Evolutionary conservation across 2,888 invertebrate genomes (phyloP).

Genomic region (Eupithecia exiguata): DNA sequence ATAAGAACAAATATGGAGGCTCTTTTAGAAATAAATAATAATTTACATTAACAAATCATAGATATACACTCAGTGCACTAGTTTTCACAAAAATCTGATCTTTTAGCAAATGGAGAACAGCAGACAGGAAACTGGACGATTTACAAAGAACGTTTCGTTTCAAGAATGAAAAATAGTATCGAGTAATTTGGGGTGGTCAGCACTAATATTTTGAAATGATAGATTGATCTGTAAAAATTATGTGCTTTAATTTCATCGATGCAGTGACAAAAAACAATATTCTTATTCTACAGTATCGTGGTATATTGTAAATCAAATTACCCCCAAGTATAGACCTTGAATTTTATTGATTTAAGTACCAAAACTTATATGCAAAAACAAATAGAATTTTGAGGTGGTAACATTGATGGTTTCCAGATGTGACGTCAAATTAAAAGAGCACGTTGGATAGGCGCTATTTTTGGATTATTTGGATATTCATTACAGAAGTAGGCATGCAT

Average conservation of each 20-base stretch:
- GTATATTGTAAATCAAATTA: not conserved
- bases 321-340: not conserved
- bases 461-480: constrained; percentile 73
- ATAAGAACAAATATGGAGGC: constrained; percentile 67
- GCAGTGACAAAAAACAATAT: not conserved
- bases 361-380: not conserved
- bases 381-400: constrained; percentile 5
- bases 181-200: constrained; percentile 18
- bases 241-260: not conserved
- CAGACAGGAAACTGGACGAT: constrained; percentile 84
- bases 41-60: constrained; percentile 78
- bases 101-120: constrained; percentile 78
- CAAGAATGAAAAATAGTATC: constrained; percentile 28
- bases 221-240: not conserved
- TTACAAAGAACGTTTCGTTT: constrained; percentile 70
- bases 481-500: constrained; percentile 66
- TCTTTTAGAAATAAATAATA: constrained; percentile 77
- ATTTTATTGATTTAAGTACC: not conserved
- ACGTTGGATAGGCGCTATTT: constrained; percentile 74
- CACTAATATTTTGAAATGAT: not conserved
- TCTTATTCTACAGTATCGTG: not conserved
- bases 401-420: constrained; percentile 52
- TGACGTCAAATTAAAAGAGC: constrained; percentile 60
- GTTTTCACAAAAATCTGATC: constrained; percentile 75
- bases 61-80: constrained; percentile 71